Conservation (phyloP, 2,113 vertebrate species). For the Arvicanthis niloticus region DNA sequence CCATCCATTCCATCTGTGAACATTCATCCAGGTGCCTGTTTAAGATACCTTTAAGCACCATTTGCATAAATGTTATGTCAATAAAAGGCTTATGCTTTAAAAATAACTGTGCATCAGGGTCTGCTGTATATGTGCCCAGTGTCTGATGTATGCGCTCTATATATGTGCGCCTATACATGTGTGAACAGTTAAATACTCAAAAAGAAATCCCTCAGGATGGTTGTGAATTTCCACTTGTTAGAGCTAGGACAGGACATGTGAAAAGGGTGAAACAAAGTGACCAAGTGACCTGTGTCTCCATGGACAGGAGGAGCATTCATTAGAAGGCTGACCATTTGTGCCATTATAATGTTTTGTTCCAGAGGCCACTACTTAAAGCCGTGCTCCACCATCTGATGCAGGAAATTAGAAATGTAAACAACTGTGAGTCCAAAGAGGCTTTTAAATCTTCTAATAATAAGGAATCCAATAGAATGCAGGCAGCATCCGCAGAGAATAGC, state of each 20-base stretch:
- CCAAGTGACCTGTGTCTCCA: background rate
- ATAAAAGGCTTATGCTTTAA: background rate
- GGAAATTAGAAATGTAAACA: slow-evolving; percentile 75
- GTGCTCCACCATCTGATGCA: slow-evolving; percentile 13
- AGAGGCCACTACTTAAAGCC: background rate
- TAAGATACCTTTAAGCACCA: background rate
- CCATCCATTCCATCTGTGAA: background rate
- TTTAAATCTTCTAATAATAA: slow-evolving; percentile 79
- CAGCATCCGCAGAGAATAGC: slow-evolving; percentile 71
- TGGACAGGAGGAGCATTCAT: background rate
- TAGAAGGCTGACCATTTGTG: background rate
- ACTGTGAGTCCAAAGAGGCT: slow-evolving; percentile 59
- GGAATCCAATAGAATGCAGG: slow-evolving; percentile 73
- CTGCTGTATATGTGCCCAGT: background rate
- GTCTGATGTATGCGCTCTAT: too few relatives aligned
- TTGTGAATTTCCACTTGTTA: background rate
- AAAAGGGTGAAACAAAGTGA: background rate
- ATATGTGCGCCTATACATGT: background rate
- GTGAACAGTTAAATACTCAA: background rate
- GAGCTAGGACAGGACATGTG: background rate
- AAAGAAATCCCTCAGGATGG: background rate
- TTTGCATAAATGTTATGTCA: background rate
- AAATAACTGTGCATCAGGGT: background rate
- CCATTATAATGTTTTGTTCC: background rate
- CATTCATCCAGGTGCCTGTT: background rate